Evolutionary conservation across 2,797 vertebrate species (phyloP).

Genomic region (Phrynocephalus vlangalii): DNA sequence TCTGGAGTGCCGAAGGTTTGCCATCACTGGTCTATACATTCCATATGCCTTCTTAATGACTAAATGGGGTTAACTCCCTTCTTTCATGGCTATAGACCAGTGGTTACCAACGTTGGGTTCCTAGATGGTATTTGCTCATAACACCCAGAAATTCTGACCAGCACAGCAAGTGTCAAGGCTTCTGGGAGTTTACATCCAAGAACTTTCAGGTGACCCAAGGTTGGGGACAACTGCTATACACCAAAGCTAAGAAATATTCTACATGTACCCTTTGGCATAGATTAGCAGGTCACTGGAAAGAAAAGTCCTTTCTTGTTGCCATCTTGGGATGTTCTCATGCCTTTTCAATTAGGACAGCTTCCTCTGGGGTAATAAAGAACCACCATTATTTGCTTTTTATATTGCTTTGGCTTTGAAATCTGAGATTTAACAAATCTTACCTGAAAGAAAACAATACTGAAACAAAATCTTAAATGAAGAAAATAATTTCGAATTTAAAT

Average conservation of each 20-base stretch:
- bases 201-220: background rate
- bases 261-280: too few species aligned
- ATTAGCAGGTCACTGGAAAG: background rate
- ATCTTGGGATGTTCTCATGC: background rate
- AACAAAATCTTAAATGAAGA: slow-evolving; percentile 60
- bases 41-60: too few species aligned
- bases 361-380: background rate
- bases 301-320: background rate
- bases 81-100: background rate
- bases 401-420: slow-evolving; percentile 45
- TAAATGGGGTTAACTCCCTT: background rate
- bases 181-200: background rate
- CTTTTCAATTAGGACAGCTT: background rate
- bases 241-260: too few species aligned
- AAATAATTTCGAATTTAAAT: slow-evolving; percentile 58
- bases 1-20: too few species aligned
- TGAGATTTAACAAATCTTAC: slow-evolving; percentile 48
- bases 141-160: background rate
- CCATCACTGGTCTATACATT: too few species aligned
- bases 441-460: slow-evolving; percentile 41
- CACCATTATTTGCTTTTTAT: slow-evolving; percentile 45
- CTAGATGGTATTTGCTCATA: background rate
- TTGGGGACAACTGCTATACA: too few species aligned
- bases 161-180: background rate
- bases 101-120: background rate